These are phyloP conservation scores for Hypotaenidia okinawae DNA, from an alignment of 2,797 vertebrate species.

Conservation along the genomic window DNA sequence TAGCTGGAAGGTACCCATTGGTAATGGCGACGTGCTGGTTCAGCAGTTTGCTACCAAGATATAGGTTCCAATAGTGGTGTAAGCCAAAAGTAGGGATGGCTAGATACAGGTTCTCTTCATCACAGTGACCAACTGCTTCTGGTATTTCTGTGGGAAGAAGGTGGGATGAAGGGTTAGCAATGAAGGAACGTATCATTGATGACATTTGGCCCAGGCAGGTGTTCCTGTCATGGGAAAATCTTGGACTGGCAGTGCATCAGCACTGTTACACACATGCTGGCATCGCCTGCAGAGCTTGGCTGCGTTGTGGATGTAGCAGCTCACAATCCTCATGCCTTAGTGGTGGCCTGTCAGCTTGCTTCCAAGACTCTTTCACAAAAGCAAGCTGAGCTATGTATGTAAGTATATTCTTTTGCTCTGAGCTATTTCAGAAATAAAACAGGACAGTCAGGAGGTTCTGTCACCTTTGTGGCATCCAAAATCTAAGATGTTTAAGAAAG, in stretches of 20 bases:
- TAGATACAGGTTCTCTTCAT: constrained; percentile 48
- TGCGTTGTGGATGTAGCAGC: background rate
- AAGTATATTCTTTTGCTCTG: background rate
- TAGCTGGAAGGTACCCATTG: constrained; percentile 75
- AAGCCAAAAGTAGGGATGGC: constrained; percentile 28
- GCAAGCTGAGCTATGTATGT: background rate
- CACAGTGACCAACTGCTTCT: constrained; percentile 59
- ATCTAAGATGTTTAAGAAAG: background rate
- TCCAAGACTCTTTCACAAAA: background rate
- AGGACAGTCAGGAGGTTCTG: background rate
- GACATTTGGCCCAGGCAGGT: background rate
- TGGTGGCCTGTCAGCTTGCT: background rate
- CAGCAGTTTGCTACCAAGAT: constrained; percentile 69
- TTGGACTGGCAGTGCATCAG: background rate
- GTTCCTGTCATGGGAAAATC: background rate
- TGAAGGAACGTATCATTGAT: background rate
- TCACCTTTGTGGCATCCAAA: background rate
- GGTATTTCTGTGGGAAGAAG: constrained; percentile 41
- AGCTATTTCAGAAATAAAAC: background rate
- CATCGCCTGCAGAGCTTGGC: background rate
- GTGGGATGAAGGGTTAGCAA: background rate
- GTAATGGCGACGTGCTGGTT: constrained; percentile 58
- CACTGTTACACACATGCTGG: rapidly evolving
- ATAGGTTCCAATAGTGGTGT: constrained; percentile 76
- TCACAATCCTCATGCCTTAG: background rate